Base-by-base conservation (phyloP, 2,888 invertebrate species). In the Atethmia centrago region DNA sequence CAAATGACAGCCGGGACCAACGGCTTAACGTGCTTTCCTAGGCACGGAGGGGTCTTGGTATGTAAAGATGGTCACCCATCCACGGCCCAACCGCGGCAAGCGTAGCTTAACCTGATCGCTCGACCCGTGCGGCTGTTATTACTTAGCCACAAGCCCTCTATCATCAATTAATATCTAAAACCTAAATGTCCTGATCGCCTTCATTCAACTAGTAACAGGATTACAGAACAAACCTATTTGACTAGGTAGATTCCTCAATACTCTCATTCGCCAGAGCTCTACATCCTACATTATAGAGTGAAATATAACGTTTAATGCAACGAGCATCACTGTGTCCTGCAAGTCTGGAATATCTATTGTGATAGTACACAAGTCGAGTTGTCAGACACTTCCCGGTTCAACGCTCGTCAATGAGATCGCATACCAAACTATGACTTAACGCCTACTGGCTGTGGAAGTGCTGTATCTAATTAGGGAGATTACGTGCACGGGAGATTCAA, bases 331-430 rank as follows among this genome's bases (percentile, higher is more conserved):
- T 78, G 72, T 74, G 80, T 82, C 83, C 85, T 80, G 82, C 75
- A 77, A 82, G 80, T 85, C 87, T 83, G 82, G 80, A 84, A 85
- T 83, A 87, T 86, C 82, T 85, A 86, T 86, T 86, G 86, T 88
- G 88, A 89, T 90, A 89, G 89, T 85, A 88, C 88, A 86, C 88
- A 86, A 85, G 85, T 85, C 82, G 78, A 72, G 75, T 79, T 79
- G 79, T 85, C 84, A 86, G 86, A 81, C 87, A 88, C 83, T 93
- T 93, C 93, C 92, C 88, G 92, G 92, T 92, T 93, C 92, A 93
- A 91, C 88, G 93, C 71, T 86, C 93, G 89, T 88, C 92, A 92
- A 91, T 91, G 91, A 90, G 91, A 91, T 89, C 90, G 89, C 88
- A 88, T 85, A 87, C 89, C 87, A 86, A 90, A 88, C 89, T 88